Evolutionary conservation across 2,113 vertebrate species (phyloP).

Genomic region (Nettapus auritus): DNA sequence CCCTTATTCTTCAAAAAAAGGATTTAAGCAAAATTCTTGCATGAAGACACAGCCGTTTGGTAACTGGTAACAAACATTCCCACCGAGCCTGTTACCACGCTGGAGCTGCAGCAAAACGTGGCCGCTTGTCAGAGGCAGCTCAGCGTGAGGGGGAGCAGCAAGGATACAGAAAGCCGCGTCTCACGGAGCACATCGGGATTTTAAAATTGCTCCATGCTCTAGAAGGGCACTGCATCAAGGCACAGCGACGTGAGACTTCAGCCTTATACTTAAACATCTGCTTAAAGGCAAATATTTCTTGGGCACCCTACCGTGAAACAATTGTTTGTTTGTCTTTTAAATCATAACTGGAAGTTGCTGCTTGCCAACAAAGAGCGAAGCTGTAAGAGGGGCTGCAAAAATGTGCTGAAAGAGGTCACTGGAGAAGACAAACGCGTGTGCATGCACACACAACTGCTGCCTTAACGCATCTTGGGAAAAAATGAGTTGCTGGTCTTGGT

Average conservation of each 20-base stretch:
- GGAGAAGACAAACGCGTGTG: background rate
- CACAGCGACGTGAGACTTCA: background rate
- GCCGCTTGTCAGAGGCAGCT: background rate
- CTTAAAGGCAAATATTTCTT: background rate
- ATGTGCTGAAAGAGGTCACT: background rate
- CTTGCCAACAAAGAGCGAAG: background rate
- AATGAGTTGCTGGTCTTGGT: background rate
- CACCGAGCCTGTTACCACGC: background rate
- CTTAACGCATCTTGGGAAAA: background rate
- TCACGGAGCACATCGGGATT: background rate
- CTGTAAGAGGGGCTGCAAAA: background rate
- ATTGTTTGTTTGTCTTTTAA: background rate
- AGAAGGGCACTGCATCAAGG: background rate
- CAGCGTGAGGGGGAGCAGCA: background rate
- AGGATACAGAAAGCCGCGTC: fast-evolving
- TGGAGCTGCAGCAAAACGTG: background rate
- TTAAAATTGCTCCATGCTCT: background rate
- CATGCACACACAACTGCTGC: background rate
- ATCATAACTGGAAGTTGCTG: background rate
- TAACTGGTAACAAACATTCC: background rate
- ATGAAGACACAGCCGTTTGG: background rate
- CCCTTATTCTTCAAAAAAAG: background rate
- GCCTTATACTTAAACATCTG: background rate
- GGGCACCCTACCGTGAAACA: background rate
- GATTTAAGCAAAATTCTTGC: background rate